These are phyloP conservation scores for Eira barbara DNA, from an alignment of 2,113 vertebrate species.

Conservation along the genomic window DNA sequence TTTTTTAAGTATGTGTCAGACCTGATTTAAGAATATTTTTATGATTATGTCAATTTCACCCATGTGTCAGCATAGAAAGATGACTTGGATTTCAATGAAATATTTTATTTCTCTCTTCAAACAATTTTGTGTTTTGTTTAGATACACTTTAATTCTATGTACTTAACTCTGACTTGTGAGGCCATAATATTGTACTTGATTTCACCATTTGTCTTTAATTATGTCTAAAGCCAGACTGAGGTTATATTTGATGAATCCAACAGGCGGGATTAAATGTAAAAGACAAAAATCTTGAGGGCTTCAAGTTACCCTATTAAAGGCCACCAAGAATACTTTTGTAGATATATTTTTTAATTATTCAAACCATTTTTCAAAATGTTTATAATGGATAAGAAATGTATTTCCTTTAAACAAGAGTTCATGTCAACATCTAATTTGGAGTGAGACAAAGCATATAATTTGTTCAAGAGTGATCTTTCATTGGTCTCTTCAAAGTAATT, in stretches of 20 bases:
- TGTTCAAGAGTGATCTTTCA: slow-evolving; percentile 39
- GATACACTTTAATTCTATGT: slow-evolving; percentile 8
- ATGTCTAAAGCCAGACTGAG: not conserved
- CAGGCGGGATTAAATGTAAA: not conserved
- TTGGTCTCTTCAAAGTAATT: slow-evolving; percentile 55
- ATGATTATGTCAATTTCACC: not conserved
- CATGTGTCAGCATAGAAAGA: not conserved
- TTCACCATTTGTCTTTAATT: slow-evolving; percentile 28
- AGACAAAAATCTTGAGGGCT: not conserved
- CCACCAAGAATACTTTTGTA: slow-evolving; percentile 15
- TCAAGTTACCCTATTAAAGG: not conserved
- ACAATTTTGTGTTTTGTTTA: not conserved
- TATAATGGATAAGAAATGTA: slow-evolving; percentile 17
- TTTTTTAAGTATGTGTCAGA: not conserved
- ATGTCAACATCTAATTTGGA: slow-evolving; percentile 51
- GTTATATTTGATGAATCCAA: slow-evolving; percentile 14
- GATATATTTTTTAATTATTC: slow-evolving; percentile 50
- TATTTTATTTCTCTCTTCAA: slow-evolving; percentile 3
- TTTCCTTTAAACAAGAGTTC: slow-evolving; percentile 32
- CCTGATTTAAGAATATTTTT: not conserved
- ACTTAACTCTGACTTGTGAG: not conserved
- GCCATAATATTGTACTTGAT: not conserved
- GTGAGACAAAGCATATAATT: slow-evolving; percentile 43
- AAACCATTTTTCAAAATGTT: slow-evolving; percentile 13
- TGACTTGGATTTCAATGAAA: not conserved